Conservation (phyloP, 2,113 vertebrate species). For the Pandion haliaetus region DNA sequence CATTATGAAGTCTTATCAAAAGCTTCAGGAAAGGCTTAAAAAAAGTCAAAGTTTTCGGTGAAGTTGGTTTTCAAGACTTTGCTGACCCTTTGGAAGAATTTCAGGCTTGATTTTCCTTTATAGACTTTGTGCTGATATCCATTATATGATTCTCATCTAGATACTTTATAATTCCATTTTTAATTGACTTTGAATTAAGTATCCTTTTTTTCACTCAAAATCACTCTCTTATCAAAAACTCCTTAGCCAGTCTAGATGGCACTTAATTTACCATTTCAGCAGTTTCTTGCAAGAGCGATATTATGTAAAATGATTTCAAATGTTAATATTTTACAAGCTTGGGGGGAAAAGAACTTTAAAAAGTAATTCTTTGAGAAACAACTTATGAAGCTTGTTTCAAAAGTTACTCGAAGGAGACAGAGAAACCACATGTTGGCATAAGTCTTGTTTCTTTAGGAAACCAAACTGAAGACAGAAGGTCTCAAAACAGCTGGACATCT, state of each 20-base stretch:
- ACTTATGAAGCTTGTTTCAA: neutral
- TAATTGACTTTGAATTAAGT: constrained; percentile 60
- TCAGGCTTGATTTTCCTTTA: constrained; percentile 45
- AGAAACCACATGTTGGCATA: neutral
- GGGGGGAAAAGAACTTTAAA: neutral
- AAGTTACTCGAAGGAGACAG: neutral
- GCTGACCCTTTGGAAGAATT: constrained; percentile 44
- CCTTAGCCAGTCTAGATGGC: constrained; percentile 29
- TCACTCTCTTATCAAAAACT: constrained; percentile 49
- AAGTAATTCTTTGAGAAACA: neutral
- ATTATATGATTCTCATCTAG: constrained; percentile 44
- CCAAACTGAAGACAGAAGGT: neutral
- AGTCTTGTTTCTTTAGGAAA: neutral
- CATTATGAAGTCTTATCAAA: neutral
- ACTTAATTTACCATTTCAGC: constrained; percentile 59
- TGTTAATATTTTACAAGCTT: constrained; percentile 35
- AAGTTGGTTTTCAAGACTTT: constrained; percentile 17
- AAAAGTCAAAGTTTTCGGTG: neutral
- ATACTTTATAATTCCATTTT: constrained; percentile 54
- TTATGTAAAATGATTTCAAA: neutral
- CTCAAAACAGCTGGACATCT: neutral
- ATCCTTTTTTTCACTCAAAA: constrained; percentile 44
- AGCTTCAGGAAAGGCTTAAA: neutral
- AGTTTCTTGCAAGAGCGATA: neutral
- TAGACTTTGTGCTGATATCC: constrained; percentile 30